These are phyloP conservation scores for Bellardia bayeri DNA, from an alignment of 2,888 invertebrate species.

Conservation along the genomic window DNA sequence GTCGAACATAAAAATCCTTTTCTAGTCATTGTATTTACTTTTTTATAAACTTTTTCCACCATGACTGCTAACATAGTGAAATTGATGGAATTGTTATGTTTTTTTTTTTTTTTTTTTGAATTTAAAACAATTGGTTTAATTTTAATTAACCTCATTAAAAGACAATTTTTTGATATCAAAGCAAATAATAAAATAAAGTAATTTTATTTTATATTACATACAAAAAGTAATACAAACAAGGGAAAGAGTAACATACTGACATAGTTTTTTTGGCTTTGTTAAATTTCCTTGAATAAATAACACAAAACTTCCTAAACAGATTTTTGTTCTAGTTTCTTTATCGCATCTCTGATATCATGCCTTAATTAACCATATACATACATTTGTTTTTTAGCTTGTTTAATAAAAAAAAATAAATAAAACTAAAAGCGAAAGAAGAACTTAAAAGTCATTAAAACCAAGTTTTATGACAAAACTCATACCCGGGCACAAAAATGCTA, in stretches of 20 bases:
- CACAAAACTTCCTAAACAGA: conserved; percentile 44
- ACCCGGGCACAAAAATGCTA: background rate
- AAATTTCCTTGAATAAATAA: conserved; percentile 39
- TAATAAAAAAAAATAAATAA: background rate
- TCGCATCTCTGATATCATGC: conserved; percentile 31
- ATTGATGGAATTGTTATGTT: conserved; percentile 23
- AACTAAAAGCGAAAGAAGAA: background rate
- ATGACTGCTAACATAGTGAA: background rate
- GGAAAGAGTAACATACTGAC: conserved; percentile 25
- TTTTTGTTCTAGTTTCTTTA: conserved; percentile 55
- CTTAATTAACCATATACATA: conserved; percentile 56
- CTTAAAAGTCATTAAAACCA: conserved; percentile 55
- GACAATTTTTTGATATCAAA: background rate
- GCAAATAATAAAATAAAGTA: background rate
- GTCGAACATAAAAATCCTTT: conserved; percentile 68
- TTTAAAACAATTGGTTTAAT: conserved; percentile 1
- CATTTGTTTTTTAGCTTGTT: conserved; percentile 4
- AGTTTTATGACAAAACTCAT: conserved; percentile 43
- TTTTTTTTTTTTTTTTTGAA: conserved; percentile 5
- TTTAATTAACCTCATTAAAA: conserved; percentile 49
- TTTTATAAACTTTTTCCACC: background rate
- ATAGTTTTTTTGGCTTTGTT: conserved; percentile 27
- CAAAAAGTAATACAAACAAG: background rate
- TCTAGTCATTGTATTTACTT: background rate
- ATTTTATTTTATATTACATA: background rate